Conservation (phyloP, 1,140 invertebrate species). For the Paralvinella palmiformis region DNA sequence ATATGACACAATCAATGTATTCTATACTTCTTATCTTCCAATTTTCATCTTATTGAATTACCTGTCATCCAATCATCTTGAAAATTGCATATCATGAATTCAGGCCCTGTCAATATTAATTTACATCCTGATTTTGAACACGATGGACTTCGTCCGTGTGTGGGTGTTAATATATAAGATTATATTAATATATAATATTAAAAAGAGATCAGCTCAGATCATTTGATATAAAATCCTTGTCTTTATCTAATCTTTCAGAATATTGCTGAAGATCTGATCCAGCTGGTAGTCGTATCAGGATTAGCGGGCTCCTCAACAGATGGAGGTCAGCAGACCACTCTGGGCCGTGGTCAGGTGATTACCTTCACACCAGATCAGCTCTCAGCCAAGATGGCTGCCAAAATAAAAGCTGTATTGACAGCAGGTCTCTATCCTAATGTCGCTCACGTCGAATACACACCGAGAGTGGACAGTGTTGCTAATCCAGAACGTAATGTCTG, state of each 20-base stretch:
- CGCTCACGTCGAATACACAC: constrained; percentile 28
- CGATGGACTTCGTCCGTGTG: too few relatives aligned
- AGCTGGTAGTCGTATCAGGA: constrained; percentile 37
- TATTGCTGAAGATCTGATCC: constrained; percentile 38
- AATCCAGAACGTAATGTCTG: constrained; percentile 29
- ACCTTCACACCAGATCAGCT: constrained; percentile 23
- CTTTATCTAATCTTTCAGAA: constrained; percentile 28
- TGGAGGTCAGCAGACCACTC: neutral
- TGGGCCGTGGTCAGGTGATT: constrained; percentile 23
- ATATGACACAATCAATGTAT: too few relatives aligned
- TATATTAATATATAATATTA: too few relatives aligned
- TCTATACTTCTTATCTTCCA: too few relatives aligned
- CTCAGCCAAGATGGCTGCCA: constrained; percentile 26
- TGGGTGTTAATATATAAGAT: too few relatives aligned
- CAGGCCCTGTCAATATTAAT: too few relatives aligned
- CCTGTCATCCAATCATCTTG: too few relatives aligned
- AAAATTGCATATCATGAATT: too few relatives aligned
- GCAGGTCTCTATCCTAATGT: constrained; percentile 46
- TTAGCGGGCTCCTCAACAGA: constrained; percentile 22
- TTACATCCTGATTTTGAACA: too few relatives aligned
- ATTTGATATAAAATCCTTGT: neutral
- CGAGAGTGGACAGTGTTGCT: constrained; percentile 31
- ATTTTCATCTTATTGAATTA: too few relatives aligned
- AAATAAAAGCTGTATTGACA: constrained; percentile 41
- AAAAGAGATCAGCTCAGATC: neutral